Evolutionary conservation across 2,888 invertebrate species (phyloP), one percentile per base, ranked within the genome.

Genomic region (Ectobius pallidus): DNA sequence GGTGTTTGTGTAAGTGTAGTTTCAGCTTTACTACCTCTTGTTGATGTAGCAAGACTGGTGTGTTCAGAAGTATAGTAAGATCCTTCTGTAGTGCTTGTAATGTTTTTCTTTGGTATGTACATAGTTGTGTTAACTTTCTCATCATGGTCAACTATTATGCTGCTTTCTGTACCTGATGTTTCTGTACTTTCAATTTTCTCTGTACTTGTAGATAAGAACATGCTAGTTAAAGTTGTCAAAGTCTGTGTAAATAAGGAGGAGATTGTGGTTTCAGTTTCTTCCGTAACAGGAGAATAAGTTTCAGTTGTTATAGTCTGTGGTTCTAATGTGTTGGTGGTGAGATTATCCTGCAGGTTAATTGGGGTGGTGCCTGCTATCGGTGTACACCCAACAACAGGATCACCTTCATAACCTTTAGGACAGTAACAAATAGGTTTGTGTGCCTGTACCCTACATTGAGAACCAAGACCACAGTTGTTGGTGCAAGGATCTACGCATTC

Each of bases 351-450:
- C 30, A 52, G 20, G 49, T 16, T 32, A 69, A 27, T 52, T 25
- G 22, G 18, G 65, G 55, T 65, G 9, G 39, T 42, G 49, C 63
- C 49, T 49, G n/a, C 39, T 46, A 67, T 25, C 25, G 69, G 74
- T 16, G 52, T 34, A 49, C 76, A 76, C n/a, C 69, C 67, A 34
- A 62, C 32, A n/a, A 62, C 42, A 32, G 77, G 77, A 71, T 77
- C 73, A 55, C 78, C 77, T 16, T 73, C 63, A 71, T 77, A 78
- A 46, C 77, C 77, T 11, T 69, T 42, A 32, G 76, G 78, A 74
- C 93, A 93, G 80, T 89, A 90, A 85, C 93, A 93, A 85, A 92
- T 90, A 75, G 93, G 92, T 81, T 91, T 90, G 86, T 94, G 94
- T 86, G 91, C 91, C 86, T 92, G 89, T 78, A 92, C 92, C 80